These are phyloP conservation scores for Drosophila dives DNA, from an alignment of 2,888 invertebrate genomes.

Conservation along the genomic window DNA sequence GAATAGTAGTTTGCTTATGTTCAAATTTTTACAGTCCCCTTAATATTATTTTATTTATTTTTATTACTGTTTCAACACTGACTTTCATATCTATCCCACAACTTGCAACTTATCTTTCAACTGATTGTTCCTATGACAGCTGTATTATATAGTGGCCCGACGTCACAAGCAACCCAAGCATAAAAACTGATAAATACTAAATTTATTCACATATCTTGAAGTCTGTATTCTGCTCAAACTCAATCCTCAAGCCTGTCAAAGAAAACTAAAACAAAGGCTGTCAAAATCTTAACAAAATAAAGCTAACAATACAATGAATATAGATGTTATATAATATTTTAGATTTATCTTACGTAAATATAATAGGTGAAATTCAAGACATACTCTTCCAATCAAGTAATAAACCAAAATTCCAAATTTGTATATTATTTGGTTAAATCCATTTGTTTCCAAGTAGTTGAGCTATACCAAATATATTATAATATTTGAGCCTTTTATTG, in stretches of 20 bases:
- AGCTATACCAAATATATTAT: background rate
- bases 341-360: background rate
- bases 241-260: background rate
- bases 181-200: background rate
- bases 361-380: background rate
- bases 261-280: background rate
- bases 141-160: background rate
- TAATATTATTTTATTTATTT: no score
- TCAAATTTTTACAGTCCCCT: background rate
- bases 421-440: background rate
- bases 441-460: background rate
- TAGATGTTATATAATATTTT: background rate
- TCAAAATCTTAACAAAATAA: background rate
- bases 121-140: background rate
- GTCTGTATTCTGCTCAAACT: background rate
- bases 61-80: background rate
- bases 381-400: background rate
- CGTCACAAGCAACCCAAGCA: background rate
- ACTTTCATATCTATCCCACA: background rate
- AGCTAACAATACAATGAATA: background rate
- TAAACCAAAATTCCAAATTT: background rate
- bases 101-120: background rate
- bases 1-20: background rate
- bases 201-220: background rate
- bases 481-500: slow-evolving; percentile 25